Evolutionary conservation across 2,113 vertebrate genomes (phyloP).

Genomic region (Smithornis capensis): DNA sequence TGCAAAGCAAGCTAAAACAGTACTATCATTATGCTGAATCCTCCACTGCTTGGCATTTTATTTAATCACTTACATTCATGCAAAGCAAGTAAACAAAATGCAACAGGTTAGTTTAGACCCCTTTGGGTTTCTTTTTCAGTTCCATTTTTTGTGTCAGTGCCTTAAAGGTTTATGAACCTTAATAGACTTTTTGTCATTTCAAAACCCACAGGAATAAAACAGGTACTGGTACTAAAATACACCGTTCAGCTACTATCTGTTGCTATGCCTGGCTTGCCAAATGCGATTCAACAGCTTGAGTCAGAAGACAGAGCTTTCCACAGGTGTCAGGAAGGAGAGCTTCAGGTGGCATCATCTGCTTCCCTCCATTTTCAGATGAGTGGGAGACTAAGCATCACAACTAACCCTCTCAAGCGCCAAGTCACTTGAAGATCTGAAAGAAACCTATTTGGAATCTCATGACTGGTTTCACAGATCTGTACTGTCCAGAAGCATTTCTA

Average conservation of each 20-base stretch:
- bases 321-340: not conserved
- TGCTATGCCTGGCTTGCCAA: not conserved
- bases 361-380: not conserved
- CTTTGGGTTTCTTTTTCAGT: not conserved
- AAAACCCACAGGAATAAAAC: not conserved
- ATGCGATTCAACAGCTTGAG: not conserved
- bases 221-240: not conserved
- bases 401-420: not conserved
- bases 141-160: not conserved
- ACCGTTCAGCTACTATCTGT: not conserved
- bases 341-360: not conserved
- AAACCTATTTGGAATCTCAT: not conserved
- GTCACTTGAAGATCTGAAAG: not conserved
- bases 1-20: constrained; percentile 30
- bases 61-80: not conserved
- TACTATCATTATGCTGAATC: not conserved
- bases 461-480: not conserved
- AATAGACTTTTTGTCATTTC: not conserved
- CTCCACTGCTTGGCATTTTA: not conserved
- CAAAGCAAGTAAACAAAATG: not conserved
- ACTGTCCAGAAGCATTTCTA: not conserved
- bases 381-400: not conserved
- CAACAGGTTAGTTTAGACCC: not conserved
- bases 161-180: not conserved
- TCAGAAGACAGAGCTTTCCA: not conserved